Percentiles rank a stretch among this genome's conserved stretches.
phyloP scores from a whole-genome alignment of 2,888 invertebrate genomes.

The Ethmia dodecea region DNA sequence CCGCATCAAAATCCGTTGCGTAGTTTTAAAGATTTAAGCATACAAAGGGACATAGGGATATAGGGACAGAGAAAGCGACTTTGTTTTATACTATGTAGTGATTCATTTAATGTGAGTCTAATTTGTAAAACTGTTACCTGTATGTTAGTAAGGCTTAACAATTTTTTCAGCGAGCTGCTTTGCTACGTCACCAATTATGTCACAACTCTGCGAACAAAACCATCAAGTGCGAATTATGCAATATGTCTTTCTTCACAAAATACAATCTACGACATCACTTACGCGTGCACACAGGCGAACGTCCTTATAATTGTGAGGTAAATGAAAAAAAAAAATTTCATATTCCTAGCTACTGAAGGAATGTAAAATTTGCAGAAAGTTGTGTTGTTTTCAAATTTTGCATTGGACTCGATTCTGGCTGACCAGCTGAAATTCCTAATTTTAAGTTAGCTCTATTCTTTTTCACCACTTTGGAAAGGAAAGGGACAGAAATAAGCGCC shows the following conservation, averaged over 20 bases:
- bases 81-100: neutral
- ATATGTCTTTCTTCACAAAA: slow-evolving; percentile 39
- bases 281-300: slow-evolving; percentile 54
- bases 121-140: too few species aligned
- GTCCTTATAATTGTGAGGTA: slow-evolving; percentile 59
- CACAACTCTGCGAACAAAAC: slow-evolving; percentile 42
- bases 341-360: neutral
- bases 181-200: slow-evolving; percentile 32
- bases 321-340: neutral
- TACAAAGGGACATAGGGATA: neutral
- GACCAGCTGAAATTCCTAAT: too few species aligned
- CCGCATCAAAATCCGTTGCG: too few species aligned
- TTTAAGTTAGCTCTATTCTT: neutral
- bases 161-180: slow-evolving; percentile 24
- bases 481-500: too few species aligned
- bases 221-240: slow-evolving; percentile 42
- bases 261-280: slow-evolving; percentile 36
- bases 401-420: too few species aligned
- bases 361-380: neutral
- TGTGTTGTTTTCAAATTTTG: too few species aligned
- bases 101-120: neutral
- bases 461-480: neutral
- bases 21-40: neutral
- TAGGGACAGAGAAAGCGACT: neutral
- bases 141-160: too few species aligned